Evolutionary conservation across 2,888 invertebrate species (phyloP), one percentile per base, ranked within the genome.

Genomic region (Rhamnusium bicolor): DNA sequence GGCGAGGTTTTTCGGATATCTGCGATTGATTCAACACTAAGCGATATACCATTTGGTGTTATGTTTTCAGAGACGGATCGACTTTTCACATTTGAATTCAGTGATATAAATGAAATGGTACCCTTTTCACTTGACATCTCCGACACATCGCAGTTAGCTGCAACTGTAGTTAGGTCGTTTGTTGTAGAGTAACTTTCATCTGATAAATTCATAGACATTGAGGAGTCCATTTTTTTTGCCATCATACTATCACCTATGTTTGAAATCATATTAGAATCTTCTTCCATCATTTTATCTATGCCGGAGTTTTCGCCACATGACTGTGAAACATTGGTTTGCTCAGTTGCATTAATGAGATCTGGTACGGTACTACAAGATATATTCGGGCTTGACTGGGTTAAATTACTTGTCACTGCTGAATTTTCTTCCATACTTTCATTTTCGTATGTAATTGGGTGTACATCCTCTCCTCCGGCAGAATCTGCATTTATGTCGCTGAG

Each of bases 401-500:
- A 16, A 8, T 19, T 29, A 19, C 16, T 14, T 1, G 14, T 8
- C 3, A 3, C 1, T 16, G 8, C 2, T 32, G 10, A 1, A 1
- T 12, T 14, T 1, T 49, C 53, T 8, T 32, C 27, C 14, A 16
- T n/a, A n/a, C 0, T n/a, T 2, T 40, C 10, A 8, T n/a, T 47
- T 6, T 40, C 40, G 14, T 18, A 53, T 4, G 32, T 1, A 18
- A 54, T 5, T 2, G 53, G 53, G 1, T 12, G 19, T 40, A 29
- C 32, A 0, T 53, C 54, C 1, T 12, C 18, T 0, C 53, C 18
- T 0, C 53, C 32, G 6, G 12, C 4, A 4, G n/a, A 1, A 8
- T 53, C 51, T 10, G 56, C 58, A 24, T 75, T 65, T 40, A 74
- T 61, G 7, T 69, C 47, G 49, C 60, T 69, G 12, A 78, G 69